Evolutionary conservation across 2,797 vertebrate species (phyloP).

Genomic region (Chromobotia macracanthus): DNA sequence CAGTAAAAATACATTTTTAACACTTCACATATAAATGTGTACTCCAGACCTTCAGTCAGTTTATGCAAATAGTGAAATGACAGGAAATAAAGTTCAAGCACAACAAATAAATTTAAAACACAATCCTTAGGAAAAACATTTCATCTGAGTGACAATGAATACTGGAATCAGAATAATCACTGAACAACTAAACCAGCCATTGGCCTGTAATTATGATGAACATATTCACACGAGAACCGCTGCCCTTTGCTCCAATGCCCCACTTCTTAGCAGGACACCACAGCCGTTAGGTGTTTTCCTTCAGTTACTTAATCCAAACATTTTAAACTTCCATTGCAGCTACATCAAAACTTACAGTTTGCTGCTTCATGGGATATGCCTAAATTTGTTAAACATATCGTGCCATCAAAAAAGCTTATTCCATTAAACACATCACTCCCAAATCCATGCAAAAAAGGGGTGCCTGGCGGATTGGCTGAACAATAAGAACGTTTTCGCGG

Average conservation of each 20-base stretch:
- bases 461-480: constrained; percentile 14
- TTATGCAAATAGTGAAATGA: constrained; percentile 53
- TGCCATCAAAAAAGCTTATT: constrained; percentile 23
- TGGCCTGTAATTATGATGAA: constrained; percentile 41
- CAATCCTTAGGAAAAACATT: constrained; percentile 39
- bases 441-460: constrained; percentile 22
- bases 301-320: constrained; percentile 20
- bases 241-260: constrained; percentile 51
- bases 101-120: constrained; percentile 57
- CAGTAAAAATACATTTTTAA: constrained; percentile 51
- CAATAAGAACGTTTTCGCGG: constrained; percentile 15
- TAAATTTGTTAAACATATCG: constrained; percentile 23
- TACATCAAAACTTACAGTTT: constrained; percentile 36
- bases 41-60: constrained; percentile 54
- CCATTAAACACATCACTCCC: constrained; percentile 27
- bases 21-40: constrained; percentile 51
- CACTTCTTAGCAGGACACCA: constrained; percentile 38
- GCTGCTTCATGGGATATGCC: constrained; percentile 17
- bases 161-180: constrained; percentile 47
- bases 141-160: constrained; percentile 51
- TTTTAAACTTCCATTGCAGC: constrained; percentile 40
- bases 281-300: constrained; percentile 40
- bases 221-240: constrained; percentile 40
- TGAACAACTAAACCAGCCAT: constrained; percentile 52
- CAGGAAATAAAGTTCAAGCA: constrained; percentile 61